Percentiles rank a stretch among this genome's conserved stretches.
Conservation (phyloP, 2,797 vertebrate species). For the Diglossa cyanea region DNA sequence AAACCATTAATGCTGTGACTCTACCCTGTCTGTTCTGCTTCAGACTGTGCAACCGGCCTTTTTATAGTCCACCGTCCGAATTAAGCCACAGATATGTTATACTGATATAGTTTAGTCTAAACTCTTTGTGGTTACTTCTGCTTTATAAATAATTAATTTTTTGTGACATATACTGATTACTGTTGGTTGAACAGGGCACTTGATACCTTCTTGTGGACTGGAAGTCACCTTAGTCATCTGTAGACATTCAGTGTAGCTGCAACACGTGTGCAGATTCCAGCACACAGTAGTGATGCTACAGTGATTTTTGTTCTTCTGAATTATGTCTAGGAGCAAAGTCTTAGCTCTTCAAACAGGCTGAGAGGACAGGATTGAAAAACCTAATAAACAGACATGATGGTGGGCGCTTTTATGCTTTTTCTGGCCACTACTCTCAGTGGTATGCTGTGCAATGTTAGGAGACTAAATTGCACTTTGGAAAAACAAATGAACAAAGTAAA, state of each 20-base stretch:
- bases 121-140: neutral
- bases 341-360: neutral
- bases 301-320: neutral
- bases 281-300: neutral
- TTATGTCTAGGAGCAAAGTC: neutral
- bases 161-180: neutral
- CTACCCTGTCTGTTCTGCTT: neutral
- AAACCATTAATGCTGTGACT: neutral
- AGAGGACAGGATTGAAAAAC: neutral
- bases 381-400: neutral
- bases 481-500: conserved; percentile 4
- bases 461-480: neutral
- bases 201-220: neutral
- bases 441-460: neutral
- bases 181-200: neutral
- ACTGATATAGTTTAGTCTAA: neutral
- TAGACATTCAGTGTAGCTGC: neutral
- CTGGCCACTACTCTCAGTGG: neutral
- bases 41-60: neutral
- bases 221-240: neutral
- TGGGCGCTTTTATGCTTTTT: neutral
- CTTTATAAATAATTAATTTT: neutral
- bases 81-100: neutral
- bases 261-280: neutral
- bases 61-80: neutral